Base-by-base conservation (phyloP, 2,113 vertebrate species). In the Channa maculata region DNA sequence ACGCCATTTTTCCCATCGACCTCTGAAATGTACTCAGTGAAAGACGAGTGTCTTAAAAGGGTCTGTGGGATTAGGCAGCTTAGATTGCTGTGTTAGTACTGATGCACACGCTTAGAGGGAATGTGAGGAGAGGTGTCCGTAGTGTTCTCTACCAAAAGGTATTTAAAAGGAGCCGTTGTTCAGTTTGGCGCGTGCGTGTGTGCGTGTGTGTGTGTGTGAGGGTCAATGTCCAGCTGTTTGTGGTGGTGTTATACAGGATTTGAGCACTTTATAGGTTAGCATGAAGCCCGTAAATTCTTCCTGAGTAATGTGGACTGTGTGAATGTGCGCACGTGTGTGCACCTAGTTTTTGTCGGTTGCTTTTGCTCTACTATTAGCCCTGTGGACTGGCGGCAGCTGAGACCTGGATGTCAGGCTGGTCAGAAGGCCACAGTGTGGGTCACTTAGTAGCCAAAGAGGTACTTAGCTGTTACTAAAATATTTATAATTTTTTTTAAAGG, bases 351-450 rank as follows among this genome's bases (percentile, higher is more conserved):
- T 79, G 80, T 85, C 62, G 7, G 68, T 66, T 70, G 71, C 72
- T 51, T 88, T 81, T 79, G 65, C 85, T 81, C 78, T 55, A 83
- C 70, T 86, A 83, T 88, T 88, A 90, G 83, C 75, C 38, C 65
- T 11, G 80, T 11, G 34, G 49, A 68, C 50, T 44, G 52, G 65
- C 33, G 49, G 80, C 91, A 92, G 87, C 87, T 92, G 89, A 65
- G 52, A 84, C 77, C 88, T 46, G 0, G 45, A 69, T 82, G 88
- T 88, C 84, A 86, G n/a, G 70, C 2, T 49, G 52, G 81, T 81
- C 80, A 79, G 53, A 77, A 64, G 82, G 80, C 69, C 83, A 70
- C 41, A 2, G 73, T 65, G 69, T 15, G 44, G 69, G 50, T 46
- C 71, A 24, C 50, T 0, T 46, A 61, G 78, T 70, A 54, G 54